These are phyloP conservation scores for Caradrina kadenii DNA, from an alignment of 2,888 invertebrate species.

Conservation along the genomic window DNA sequence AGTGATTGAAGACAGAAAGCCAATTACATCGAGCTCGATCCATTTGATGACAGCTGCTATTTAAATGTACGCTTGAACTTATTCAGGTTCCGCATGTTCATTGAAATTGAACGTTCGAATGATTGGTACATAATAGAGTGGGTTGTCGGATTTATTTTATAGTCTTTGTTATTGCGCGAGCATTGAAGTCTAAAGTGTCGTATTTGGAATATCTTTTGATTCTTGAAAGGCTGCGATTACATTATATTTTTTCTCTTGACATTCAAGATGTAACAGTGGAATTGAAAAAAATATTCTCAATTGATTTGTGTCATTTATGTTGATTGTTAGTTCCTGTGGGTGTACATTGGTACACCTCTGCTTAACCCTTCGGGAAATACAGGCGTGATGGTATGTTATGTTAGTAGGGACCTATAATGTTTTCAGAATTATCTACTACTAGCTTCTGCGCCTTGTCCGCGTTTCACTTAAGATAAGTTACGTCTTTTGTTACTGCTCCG, in stretches of 20 bases:
- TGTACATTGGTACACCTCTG: too few species aligned
- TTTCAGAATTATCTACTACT: too few species aligned
- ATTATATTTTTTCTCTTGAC: background rate
- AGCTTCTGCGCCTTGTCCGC: too few species aligned
- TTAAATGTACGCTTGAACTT: conserved; percentile 35
- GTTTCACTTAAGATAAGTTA: too few species aligned
- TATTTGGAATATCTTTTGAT: background rate
- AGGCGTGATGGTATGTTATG: too few species aligned
- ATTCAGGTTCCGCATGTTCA: conserved; percentile 14
- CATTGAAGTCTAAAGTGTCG: background rate
- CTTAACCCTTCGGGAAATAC: too few species aligned
- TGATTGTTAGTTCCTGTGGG: too few species aligned
- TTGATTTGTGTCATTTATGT: too few species aligned
- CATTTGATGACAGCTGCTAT: conserved; percentile 39
- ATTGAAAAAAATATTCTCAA: too few species aligned
- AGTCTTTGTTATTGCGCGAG: conserved; percentile 2
- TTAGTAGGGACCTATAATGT: too few species aligned
- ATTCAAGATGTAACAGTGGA: too few species aligned
- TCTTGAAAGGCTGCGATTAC: background rate
- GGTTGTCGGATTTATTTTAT: conserved; percentile 16
- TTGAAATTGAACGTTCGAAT: background rate
- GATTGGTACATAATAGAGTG: conserved; percentile 21
- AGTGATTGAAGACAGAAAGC: conserved; percentile 63
- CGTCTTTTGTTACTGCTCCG: too few species aligned
- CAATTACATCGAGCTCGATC: conserved; percentile 61